Evolutionary conservation across 2,888 invertebrate genomes (phyloP), one percentile per base, ranked within the genome.

Genomic region (Hyposoter dolosus): DNA sequence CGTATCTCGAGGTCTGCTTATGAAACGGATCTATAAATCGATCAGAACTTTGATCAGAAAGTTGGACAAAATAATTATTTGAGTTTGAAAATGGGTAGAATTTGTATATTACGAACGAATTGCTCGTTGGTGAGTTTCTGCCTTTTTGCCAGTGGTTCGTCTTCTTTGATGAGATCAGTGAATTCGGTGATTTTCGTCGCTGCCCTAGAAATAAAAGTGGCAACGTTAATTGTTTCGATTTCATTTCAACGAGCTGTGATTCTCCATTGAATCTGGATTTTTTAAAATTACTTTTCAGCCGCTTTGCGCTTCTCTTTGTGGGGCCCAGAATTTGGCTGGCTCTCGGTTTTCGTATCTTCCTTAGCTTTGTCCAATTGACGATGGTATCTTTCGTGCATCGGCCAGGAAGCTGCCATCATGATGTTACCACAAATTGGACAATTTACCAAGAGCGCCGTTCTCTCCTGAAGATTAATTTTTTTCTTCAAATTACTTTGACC

Each of bases 401-500:
- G 95, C 90, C 96, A 94, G 87, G 96, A 96, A 75, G 95, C 95
- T 45, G 95, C 95, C 91, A 95, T 93, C 91, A 95, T 92, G 93
- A 93, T 90, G 92, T 95, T 93, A 88, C 94, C 89, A 91, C 97
- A 97, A 76, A 95, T 90, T 0, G 95, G 93, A 90, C 96, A 97
- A 6, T 92, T 83, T 7, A 94, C 93, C 93, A 95, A 95, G 63
- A 95, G 93, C 28, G 93, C 90, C 45, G 95, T 40, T 32, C 45
- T 89, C 87, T 93, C 93, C 93, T 93, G 71, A 0, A 50, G 4
- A 43, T 68, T 40, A 40, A 23, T 5, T 23, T 19, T 19, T 56
- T 19, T 56, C 4, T 43, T 23, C 15, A 65, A 19, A 40, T 23
- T 43, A 19, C n/a, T 60, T 15, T 28, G 4, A n/a, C 19, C n/a